These are phyloP conservation scores for Hozukius guyotensis DNA, from an alignment of 2,797 vertebrate genomes.

Conservation along the genomic window DNA sequence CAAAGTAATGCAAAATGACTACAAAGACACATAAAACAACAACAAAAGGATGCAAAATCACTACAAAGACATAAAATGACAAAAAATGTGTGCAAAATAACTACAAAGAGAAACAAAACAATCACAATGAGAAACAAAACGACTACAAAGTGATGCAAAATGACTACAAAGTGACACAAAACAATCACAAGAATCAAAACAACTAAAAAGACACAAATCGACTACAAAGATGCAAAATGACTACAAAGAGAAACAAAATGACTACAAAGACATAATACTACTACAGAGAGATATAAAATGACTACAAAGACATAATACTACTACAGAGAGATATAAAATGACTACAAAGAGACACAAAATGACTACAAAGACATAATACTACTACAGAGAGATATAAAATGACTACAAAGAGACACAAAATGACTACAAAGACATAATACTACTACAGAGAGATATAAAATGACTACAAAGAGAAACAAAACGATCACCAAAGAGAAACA, in stretches of 20 bases:
- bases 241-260: not conserved
- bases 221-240: no score
- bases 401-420: not conserved
- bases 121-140: not conserved
- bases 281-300: no score
- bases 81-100: no score
- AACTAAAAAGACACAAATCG: no score
- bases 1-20: no score
- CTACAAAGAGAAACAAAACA: not conserved
- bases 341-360: not conserved
- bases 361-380: not conserved
- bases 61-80: not conserved
- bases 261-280: not conserved
- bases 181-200: no score
- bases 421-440: not conserved
- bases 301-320: not conserved
- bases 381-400: no score
- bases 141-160: not conserved
- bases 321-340: no score
- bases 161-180: not conserved
- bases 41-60: not conserved
- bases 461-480: no score
- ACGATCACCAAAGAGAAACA: not conserved
- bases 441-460: no score
- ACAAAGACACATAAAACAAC: no score